Conservation (phyloP, 2,888 invertebrate species). For the Cheilosia vulpina region DNA sequence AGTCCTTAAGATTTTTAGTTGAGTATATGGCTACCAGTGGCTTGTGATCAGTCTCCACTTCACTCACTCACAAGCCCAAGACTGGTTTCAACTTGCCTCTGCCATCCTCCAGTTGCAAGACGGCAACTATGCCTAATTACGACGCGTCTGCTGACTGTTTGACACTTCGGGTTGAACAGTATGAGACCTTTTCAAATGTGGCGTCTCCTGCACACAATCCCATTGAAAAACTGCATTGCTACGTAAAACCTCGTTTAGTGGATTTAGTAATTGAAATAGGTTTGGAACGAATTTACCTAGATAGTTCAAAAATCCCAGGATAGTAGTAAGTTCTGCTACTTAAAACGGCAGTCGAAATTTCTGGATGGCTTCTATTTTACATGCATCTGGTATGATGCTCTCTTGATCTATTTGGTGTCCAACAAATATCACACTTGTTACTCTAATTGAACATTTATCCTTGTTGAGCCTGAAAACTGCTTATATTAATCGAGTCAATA, state of each 20-base stretch:
- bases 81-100: constrained; percentile 76
- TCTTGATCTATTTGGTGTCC: constrained; percentile 50
- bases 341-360: constrained; percentile 32
- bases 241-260: constrained; percentile 22
- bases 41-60: constrained; percentile 71
- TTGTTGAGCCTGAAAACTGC: too few relatives aligned
- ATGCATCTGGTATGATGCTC: constrained; percentile 31
- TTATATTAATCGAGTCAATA: too few relatives aligned
- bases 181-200: constrained; percentile 26
- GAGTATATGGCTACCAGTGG: constrained; percentile 31
- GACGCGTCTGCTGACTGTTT: constrained; percentile 24
- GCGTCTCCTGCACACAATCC: constrained; percentile 19
- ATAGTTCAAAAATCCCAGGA: not conserved
- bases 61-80: constrained; percentile 77
- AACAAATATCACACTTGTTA: constrained; percentile 35
- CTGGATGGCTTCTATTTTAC: constrained; percentile 47
- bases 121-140: constrained; percentile 18
- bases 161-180: constrained; percentile 19
- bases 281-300: constrained; percentile 30
- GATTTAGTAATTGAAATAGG: not conserved
- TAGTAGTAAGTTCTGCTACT: constrained; percentile 15
- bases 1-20: constrained; percentile 20
- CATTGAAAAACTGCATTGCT: constrained; percentile 28
- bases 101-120: constrained; percentile 23
- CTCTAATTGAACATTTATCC: constrained; percentile 48